Evolutionary conservation across 2,888 invertebrate genomes (phyloP).

Genomic region (Eumacrocentrus americanus): DNA sequence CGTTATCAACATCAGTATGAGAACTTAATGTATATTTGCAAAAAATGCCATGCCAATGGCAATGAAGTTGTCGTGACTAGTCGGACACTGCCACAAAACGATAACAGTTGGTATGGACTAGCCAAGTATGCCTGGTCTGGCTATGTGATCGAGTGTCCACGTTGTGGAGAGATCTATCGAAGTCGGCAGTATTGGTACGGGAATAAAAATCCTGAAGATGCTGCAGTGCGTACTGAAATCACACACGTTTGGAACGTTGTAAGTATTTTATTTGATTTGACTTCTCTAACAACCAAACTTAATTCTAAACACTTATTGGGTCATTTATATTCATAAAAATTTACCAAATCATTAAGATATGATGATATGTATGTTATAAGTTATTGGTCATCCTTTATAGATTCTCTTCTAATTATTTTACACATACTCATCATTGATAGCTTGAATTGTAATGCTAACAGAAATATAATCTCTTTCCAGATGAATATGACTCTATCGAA

Average conservation of each 20-base stretch:
- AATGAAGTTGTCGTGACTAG: slow-evolving; percentile 68
- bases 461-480: too few relatives aligned
- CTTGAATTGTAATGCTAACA: too few relatives aligned
- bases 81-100: slow-evolving; percentile 60
- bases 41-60: slow-evolving; percentile 69
- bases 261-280: slow-evolving; percentile 29
- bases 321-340: slow-evolving; percentile 12
- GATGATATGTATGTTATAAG: too few relatives aligned
- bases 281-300: neutral
- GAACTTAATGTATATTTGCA: slow-evolving; percentile 72
- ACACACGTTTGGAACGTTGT: slow-evolving; percentile 66
- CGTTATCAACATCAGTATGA: slow-evolving; percentile 77
- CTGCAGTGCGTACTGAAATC: slow-evolving; percentile 67
- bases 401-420: too few relatives aligned
- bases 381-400: too few relatives aligned
- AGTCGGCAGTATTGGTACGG: slow-evolving; percentile 83
- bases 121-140: slow-evolving; percentile 81
- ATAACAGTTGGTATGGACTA: slow-evolving; percentile 69
- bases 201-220: slow-evolving; percentile 75
- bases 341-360: neutral
- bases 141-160: slow-evolving; percentile 77
- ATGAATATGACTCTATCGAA: slow-evolving; percentile 46
- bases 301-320: too few relatives aligned
- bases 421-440: too few relatives aligned
- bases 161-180: slow-evolving; percentile 75